Base-by-base conservation (phyloP, 2,888 invertebrate genomes). In the Drosophila algonquin region DNA sequence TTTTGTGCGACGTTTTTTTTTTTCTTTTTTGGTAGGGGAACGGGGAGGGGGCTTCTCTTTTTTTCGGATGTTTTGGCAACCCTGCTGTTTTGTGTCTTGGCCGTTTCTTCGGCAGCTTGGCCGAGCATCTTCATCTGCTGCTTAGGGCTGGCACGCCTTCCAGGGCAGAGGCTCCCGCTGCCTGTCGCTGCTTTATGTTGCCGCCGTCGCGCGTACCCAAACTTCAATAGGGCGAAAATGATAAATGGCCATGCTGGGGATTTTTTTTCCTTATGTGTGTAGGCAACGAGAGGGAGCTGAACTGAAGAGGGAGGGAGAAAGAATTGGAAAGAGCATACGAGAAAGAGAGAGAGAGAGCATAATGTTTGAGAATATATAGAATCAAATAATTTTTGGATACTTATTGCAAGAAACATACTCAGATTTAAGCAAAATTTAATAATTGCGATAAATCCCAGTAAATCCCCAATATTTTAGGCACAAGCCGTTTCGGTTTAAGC, bases 191-290 rank as follows among this genome's bases (percentile, higher is more conserved):
- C 79, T 87, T 81, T 87, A 81, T 81, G 89, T 89, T 74, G 72
- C 67, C 68, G 77, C 77, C 75, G 86, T 75, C 85, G 87, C 84
- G 84, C 69, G 75, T 76, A 40, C 40, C 84, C 73, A 69, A 84
- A 87, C 88, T 89, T 86, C 89, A 86, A 89, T 86, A 85, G 80
- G 86, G 89, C 77, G 76, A 86, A 86, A 86, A 86, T 86, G 86
- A 86, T 87, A 86, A 86, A 86, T 86, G 80, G 83, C 88, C 76
- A 61, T 71, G 81, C 79, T 79, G 85, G 77, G 85, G 61, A 81
- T 77, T 76, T 61, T 67, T 77, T 72, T 72, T 61, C 24, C 27
- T 60, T 24, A 5, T 4, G 30, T 45, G 35, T 73, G 63, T 30
- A 35, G 35, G 27, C 27, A 30, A 27, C 9, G 45, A 35, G n/a